These are phyloP conservation scores for Parnassius glacialis DNA, from an alignment of 2,888 invertebrate genomes.

Conservation along the genomic window DNA sequence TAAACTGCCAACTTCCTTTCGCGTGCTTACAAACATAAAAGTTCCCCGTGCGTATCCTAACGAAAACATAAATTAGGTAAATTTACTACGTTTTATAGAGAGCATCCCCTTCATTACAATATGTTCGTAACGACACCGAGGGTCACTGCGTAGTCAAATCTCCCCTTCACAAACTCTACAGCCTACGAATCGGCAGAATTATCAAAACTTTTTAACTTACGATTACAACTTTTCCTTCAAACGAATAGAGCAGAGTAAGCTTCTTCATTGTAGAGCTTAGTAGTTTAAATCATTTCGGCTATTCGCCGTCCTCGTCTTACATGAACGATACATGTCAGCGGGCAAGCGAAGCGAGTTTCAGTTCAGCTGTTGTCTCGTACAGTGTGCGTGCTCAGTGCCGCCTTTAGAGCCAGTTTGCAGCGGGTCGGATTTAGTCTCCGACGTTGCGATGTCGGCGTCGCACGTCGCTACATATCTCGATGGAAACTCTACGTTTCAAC, in stretches of 20 bases:
- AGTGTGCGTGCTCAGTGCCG: conserved; percentile 53
- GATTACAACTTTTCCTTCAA: conserved; percentile 74
- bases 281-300: conserved; percentile 37
- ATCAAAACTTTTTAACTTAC: conserved; percentile 78
- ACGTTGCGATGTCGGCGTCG: conserved; percentile 66
- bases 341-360: conserved; percentile 46
- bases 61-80: conserved; percentile 78
- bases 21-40: conserved; percentile 76
- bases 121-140: conserved; percentile 72
- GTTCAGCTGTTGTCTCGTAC: conserved; percentile 48
- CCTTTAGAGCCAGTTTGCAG: conserved; percentile 44
- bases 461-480: conserved; percentile 57
- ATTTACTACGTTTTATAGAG: conserved; percentile 71
- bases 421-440: conserved; percentile 54
- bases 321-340: conserved; percentile 38
- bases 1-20: conserved; percentile 72
- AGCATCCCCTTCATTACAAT: conserved; percentile 77
- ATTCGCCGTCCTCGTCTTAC: conserved; percentile 58
- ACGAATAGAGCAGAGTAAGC: conserved; percentile 54
- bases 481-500: conserved; percentile 52
- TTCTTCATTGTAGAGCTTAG: conserved; percentile 61
- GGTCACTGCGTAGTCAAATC: conserved; percentile 70
- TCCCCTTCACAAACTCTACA: conserved; percentile 56
- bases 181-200: conserved; percentile 67
- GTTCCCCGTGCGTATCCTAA: conserved; percentile 76